Base-by-base conservation (phyloP, 2,888 invertebrate genomes). In the Zeuzera pyrina region DNA sequence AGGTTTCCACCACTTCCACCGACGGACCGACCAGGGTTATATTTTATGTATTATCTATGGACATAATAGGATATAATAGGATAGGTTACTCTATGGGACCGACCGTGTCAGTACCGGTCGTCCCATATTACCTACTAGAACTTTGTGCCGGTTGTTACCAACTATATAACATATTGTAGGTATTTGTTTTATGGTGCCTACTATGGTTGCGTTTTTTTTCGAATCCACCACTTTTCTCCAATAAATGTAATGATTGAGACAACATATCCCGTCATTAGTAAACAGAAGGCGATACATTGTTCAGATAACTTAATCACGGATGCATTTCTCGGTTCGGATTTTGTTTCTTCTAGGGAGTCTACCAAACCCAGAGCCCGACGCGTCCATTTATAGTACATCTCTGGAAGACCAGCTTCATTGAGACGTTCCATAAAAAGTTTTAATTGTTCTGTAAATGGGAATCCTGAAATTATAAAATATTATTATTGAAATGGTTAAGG, bases 371-470 rank as follows among this genome's bases (percentile, higher is more conserved):
- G 43, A 4, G 56, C 47, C 15, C 45, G 40, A 2, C 47, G 43
- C 0, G 69, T 65, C 69, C 64, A 66, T 2, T 34, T 43, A 41
- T 69, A 61, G 45, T 71, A 71, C 23, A 38, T 47, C 0, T 36
- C 15, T 0, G 69, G 60, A 1, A 71, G 36, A 0, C 71, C 71
- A 0, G 67, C 54, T 47, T 67, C 62, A 4, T 49, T 33, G 0
- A 68, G 31, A 0, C 49, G 57, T 38, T 54, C 49, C 36, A 63
- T 47, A 29, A 62, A 49, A 2, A 31, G 2, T 21, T 41, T 39
- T 2, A 69, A 30, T 3, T 57, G 43, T 7, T 52, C 41, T 12
- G 42, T 35, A 40, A 71, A 71, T 6, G 60, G 58, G 31, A 70
- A 71, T 21, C 43, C 71, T 71, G 46, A 5, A 41, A 43, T 24